Evolutionary conservation across 2,113 vertebrate species (phyloP), one percentile per base, ranked within the genome.

Genomic region (Eurypyga helias): DNA sequence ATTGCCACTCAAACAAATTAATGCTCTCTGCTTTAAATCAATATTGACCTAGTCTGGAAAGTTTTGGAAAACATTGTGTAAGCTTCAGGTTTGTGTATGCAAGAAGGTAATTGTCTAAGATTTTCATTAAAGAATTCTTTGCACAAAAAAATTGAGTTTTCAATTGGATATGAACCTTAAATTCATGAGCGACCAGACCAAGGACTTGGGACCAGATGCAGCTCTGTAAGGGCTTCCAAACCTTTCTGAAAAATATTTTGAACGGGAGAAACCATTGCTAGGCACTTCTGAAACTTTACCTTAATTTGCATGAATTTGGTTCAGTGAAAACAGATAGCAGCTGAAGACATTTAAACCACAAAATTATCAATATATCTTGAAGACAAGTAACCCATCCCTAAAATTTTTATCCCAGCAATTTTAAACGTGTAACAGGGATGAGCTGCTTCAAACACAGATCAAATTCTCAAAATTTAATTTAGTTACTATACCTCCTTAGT

Each of bases 401-500:
- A 70, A 83, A 62, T 15, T 25, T 9, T 51, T 17, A 29, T 34
- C 9, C 19, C 57, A 49, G 17, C 21, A 65, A 61, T 76, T 76
- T 94, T 31, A 89, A 64, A 71, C 45, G 21, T 49, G 21, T 11
- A 52, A 51, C 23, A 55, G 23, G 16, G 19, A 46, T 62, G 26
- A 79, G 48, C 19, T 54, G 25, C n/a, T 93, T 84, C 4, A 8
- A 90, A 80, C 36, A 57, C 15, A 85, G 62, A 69, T 46, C 2
- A 75, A 79, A 85, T 61, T 76, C 24, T 49, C 34, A 51, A 51
- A 84, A 80, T 13, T 80, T 2, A 51, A 54, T 92, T 92, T 57
- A 89, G 28, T 82, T 90, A 95, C 97, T 71, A 25, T 98, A 99
- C 99, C 99, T 99, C 98, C 13, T 99, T 98, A 86, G 99, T 99